Base-by-base conservation (phyloP, 2,888 invertebrate genomes). In the Panzeria rudis region DNA sequence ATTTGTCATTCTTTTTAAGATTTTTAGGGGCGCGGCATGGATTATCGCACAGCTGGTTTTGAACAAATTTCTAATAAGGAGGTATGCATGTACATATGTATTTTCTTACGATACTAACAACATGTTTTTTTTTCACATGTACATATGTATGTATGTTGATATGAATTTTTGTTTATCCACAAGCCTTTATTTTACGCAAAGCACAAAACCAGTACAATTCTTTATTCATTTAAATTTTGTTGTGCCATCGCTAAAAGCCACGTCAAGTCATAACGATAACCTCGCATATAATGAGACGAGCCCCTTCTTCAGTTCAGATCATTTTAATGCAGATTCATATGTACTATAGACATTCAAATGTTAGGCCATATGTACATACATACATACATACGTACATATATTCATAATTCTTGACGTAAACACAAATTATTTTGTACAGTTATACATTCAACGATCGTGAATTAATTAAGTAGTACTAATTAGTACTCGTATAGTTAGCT, bases 241-340 rank as follows among this genome's bases (percentile, higher is more conserved):
- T 54, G n/a, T 52, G 38, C 25, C 61, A 54, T 41, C 61, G 35
- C 35, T 35, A 13, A 32, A 15, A 52, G 44, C 35, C 56, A 52
- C 54, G 11, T 13, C 77, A 52, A 77, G 17, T 38, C 44, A 66
- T 69, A 38, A 20, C 52, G 81, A 77, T 84, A 84, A 81, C 84
- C 77, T 77, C 81, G 69, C 69, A 73, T 69, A 62, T 77, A 73
- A 56, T 62, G 56, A 73, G 80, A 29, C 84, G 84, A 84, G 84
- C 84, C 81, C 84, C 84, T 72, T 84, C 72, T 80, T 72, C 44
- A 54, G 47, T 56, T 47, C 11, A 35, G n/a, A 54, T 83, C 52
- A 83, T 47, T 62, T 71, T 38, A 44, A 56, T 8, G 62, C 9
- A 52, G 17, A 54, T 35, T 17, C 32, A 69, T 3, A 64, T 23